Evolutionary conservation across 2,888 invertebrate genomes (phyloP).

Genomic region (Acanthopleura granulata): DNA sequence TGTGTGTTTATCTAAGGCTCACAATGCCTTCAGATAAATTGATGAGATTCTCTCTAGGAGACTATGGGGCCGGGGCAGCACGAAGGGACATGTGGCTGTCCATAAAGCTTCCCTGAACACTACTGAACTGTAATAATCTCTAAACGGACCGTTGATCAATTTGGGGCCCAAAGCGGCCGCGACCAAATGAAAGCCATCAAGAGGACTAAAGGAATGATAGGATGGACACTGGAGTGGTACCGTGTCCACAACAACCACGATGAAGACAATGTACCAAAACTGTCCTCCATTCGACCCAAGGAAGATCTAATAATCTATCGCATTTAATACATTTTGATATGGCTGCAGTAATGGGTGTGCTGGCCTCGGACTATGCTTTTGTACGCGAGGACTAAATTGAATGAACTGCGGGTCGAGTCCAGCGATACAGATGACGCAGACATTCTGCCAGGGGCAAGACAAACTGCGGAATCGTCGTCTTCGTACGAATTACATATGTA

Average conservation of each 20-base stretch:
- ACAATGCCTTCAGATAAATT: conserved; percentile 5
- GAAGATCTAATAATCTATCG: not conserved
- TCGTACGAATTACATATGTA: too few relatives aligned
- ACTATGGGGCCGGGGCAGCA: not conserved
- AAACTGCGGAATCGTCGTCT: too few relatives aligned
- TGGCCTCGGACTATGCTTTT: not conserved
- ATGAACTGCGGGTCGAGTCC: not conserved
- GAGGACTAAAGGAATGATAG: not conserved
- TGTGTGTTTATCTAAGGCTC: conserved; percentile 3
- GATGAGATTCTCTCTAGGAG: not conserved
- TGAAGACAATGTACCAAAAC: not conserved
- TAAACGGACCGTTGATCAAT: conserved; percentile 8
- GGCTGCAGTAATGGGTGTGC: not conserved
- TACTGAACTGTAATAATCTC: not conserved
- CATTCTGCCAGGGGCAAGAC: too few relatives aligned
- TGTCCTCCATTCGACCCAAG: not conserved
- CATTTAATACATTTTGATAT: conserved; percentile 8
- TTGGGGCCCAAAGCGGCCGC: not conserved
- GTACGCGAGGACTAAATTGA: not conserved
- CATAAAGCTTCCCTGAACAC: not conserved
- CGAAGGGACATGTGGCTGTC: not conserved
- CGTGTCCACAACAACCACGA: not conserved
- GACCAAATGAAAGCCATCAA: not conserved
- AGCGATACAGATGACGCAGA: not conserved
- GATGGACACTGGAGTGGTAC: not conserved